Percentiles rank a stretch among this genome's conserved stretches.
These are phyloP conservation scores for Cebuella pygmaea DNA, from an alignment of 2,797 vertebrate species.

Conservation along the genomic window DNA sequence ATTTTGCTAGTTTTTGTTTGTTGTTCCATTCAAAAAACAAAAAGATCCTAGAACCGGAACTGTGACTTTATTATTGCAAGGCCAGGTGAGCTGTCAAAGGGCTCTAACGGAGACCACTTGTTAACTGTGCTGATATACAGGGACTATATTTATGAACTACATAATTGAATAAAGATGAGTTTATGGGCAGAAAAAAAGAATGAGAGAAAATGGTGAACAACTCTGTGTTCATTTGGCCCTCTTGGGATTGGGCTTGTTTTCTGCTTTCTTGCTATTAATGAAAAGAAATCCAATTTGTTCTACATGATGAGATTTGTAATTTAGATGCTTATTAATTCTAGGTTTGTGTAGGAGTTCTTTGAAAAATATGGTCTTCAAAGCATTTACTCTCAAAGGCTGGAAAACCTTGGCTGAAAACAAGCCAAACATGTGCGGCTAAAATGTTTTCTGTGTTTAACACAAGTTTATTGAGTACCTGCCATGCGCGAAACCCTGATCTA, in stretches of 20 bases:
- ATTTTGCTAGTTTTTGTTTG: conserved; percentile 58
- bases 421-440: conserved; percentile 48
- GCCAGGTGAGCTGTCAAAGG: conserved; percentile 1
- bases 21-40: not conserved
- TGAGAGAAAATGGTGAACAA: conserved; percentile 76
- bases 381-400: conserved; percentile 79
- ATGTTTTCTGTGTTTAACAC: conserved; percentile 60
- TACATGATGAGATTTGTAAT: conserved; percentile 84
- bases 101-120: conserved; percentile 1
- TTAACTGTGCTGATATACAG: conserved; percentile 49
- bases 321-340: conserved; percentile 85
- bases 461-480: conserved; percentile 38
- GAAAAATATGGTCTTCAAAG: conserved; percentile 80
- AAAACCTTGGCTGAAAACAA: conserved; percentile 75
- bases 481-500: not conserved
- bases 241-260: conserved; percentile 83
- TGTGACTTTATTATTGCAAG: conserved; percentile 9
- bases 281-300: conserved; percentile 87
- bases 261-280: conserved; percentile 86
- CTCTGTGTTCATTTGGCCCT: conserved; percentile 78
- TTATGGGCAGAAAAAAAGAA: conserved; percentile 72
- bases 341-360: conserved; percentile 74
- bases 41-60: not conserved
- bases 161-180: conserved; percentile 83
- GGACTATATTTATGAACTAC: conserved; percentile 62